These are phyloP conservation scores for Lathronympha strigana DNA, from an alignment of 2,888 invertebrate genomes.

Conservation along the genomic window DNA sequence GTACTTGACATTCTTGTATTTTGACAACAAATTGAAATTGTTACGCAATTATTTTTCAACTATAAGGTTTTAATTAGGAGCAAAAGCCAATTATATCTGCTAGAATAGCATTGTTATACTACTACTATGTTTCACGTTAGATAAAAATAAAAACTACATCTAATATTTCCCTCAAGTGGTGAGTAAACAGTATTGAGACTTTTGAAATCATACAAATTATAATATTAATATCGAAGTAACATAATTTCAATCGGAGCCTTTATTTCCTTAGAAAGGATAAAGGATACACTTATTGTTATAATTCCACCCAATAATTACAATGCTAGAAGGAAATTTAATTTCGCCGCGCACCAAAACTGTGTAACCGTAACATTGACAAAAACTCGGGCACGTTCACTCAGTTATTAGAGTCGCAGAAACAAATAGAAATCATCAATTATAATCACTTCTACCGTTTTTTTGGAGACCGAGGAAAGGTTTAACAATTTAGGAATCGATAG, in stretches of 20 bases:
- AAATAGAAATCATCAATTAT: conserved; percentile 54
- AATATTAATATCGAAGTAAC: not conserved
- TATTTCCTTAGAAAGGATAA: not conserved
- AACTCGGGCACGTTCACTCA: conserved; percentile 42
- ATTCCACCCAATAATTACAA: not conserved
- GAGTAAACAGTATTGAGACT: no score
- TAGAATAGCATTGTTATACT: no score
- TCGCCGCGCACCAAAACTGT: conserved; percentile 34
- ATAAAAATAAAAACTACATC: no score
- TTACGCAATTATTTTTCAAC: no score
- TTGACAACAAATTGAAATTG: no score
- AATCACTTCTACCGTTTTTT: conserved; percentile 45
- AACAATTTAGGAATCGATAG: conserved; percentile 47
- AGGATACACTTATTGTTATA: not conserved
- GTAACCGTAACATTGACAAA: conserved; percentile 46
- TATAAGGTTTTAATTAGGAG: no score
- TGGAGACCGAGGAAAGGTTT: conserved; percentile 39
- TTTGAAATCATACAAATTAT: not conserved
- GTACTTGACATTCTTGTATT: no score
- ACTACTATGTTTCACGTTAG: no score
- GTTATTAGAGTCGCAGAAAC: conserved; percentile 52
- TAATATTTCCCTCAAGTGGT: no score
- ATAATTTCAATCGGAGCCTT: not conserved
- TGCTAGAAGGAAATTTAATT: conserved; percentile 15
- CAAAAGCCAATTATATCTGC: no score